Base-by-base conservation (phyloP, 2,888 invertebrate genomes). In the Stenolophus ochropezus region DNA sequence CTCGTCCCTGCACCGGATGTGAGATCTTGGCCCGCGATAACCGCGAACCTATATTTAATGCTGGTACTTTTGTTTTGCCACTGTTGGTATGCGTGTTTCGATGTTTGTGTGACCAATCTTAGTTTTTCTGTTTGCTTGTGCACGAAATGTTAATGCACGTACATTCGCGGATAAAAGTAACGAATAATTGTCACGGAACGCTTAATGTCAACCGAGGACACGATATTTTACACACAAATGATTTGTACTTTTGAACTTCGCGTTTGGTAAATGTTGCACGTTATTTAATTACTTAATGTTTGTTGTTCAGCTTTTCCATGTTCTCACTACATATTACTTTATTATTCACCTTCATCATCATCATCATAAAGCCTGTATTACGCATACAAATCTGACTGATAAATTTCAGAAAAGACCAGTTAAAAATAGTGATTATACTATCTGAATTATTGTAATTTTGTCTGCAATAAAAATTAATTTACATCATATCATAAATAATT, bases 1-100 rank as follows among this genome's bases (percentile, higher is more conserved):
- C 79, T 79, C 79, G 79, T 79, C 79, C 71, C 79, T 16, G 71
- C 33, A 61, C 80, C 80, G 80, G 80, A 80, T 80, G 80, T 80
- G 73, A 49, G 80, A 80, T 80, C 73, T 80, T 73, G 47, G 53
- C 80, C 73, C 49, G 51, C 16, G 80, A 80, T 80, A 80, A 80
- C 56, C 80, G 73, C 53, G 73, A 71, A 80, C 73, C 73, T 80
- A 80, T 80, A 80, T 80, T 80, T 73, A 71, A 80, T 80, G 80
- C 58, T 80, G 23, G 61, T 65, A 65, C 71, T 80, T 73, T 80
- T 80, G 80, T 80, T 80, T 73, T 73, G 80, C 73, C 80, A 80
- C 80, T 73, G 80, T 80, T 80, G 71, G 80, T 53, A 73, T 80
- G 80, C 73, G 80, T 80, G 73, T 80, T 71, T 47, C 20, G 4